Percentiles rank a stretch among this genome's conserved stretches.
phyloP scores from a whole-genome alignment of 2,888 invertebrate genomes.

The Adela reaumurella region DNA sequence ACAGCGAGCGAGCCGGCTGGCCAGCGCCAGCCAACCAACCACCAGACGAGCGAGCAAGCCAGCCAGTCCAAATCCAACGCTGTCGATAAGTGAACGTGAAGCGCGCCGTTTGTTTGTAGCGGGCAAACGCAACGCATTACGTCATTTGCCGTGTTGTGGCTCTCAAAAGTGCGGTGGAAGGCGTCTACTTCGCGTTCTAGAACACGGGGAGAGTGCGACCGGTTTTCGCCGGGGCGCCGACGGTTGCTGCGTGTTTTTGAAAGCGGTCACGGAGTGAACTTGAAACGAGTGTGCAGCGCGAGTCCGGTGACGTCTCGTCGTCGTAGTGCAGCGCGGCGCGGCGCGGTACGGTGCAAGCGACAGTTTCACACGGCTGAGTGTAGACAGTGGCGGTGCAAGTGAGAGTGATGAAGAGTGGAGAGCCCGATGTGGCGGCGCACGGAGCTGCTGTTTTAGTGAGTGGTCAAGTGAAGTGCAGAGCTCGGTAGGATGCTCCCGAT shows the following conservation, averaged over 20 bases:
- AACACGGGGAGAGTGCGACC: not conserved
- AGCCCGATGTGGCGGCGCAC: slow-evolving; percentile 27
- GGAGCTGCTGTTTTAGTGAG: slow-evolving; percentile 15
- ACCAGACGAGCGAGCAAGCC: not conserved
- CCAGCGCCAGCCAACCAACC: not conserved
- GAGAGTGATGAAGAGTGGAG: slow-evolving; percentile 26
- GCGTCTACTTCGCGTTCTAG: not conserved
- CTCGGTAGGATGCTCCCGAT: slow-evolving; percentile 46
- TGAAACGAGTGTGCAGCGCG: not conserved
- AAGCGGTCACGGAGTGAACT: not conserved
- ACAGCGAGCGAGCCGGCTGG: slow-evolving; percentile 2
- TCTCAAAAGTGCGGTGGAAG: not conserved
- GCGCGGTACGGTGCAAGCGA: slow-evolving; percentile 5
- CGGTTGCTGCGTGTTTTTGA: not conserved
- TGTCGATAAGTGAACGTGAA: not conserved
- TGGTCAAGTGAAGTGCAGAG: slow-evolving; percentile 22
- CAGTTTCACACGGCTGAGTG: slow-evolving; percentile 17
- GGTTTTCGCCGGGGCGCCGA: not conserved
- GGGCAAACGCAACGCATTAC: slow-evolving; percentile 1
- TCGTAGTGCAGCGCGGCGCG: slow-evolving; percentile 8
- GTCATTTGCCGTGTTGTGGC: not conserved
- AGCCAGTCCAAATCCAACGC: not conserved
- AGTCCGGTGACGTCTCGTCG: slow-evolving; percentile 1
- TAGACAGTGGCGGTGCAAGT: not conserved
- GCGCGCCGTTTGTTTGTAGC: not conserved